Evolutionary conservation across 2,888 invertebrate genomes (phyloP), one percentile per base, ranked within the genome.

Genomic region (Cryptophagus acutangulus): DNA sequence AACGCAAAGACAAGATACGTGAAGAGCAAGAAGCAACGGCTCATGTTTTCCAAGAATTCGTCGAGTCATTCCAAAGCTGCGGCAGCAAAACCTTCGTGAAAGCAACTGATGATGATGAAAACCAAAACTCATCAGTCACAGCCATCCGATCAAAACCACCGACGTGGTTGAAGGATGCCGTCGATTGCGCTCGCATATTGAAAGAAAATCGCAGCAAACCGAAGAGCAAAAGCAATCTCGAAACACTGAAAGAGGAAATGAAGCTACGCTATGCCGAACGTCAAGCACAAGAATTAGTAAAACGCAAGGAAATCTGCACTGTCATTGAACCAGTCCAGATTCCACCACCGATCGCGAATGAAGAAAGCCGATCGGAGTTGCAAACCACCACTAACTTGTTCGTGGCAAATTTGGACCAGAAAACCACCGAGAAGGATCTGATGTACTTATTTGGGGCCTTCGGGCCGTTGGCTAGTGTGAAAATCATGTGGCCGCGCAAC

Each of bases 401-500:
- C 68, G 77, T 99, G 26, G 95, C 95, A 36, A 97, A 96, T 70
- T 77, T 99, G 18, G 92, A 89, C 66, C 91, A 93, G 18, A 91
- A 92, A 77, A 84, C 93, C 66, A 89, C 92, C 12, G 95, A 96
- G 66, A 86, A 89, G 62, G 89, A 96, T 63, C 71, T 99, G 37
- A 93, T 95, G 85, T 88, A 95, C 71, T 79, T 94, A 43, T 99
- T 99, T 72, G 99, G 97, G 0, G 84, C 87, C 33, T 95, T 86
- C 71, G 99, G 99, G 0, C 96, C 99, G 1, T 74, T 99, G 47
- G 99, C 97, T 2, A 96, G 95, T 66, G 92, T 99, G 43, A 99
- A 99, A 78, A 95, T 99, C 48, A 95, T 99, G 93, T 97, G 96
- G 94, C 97, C 97, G 4, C 79, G 97, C 1, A 94, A 94, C 50